A percentile compares a stretch with the other conserved stretches of the same genome.
Conservation (phyloP, 2,113 vertebrate genomes). For the Nycticorax nycticorax region DNA sequence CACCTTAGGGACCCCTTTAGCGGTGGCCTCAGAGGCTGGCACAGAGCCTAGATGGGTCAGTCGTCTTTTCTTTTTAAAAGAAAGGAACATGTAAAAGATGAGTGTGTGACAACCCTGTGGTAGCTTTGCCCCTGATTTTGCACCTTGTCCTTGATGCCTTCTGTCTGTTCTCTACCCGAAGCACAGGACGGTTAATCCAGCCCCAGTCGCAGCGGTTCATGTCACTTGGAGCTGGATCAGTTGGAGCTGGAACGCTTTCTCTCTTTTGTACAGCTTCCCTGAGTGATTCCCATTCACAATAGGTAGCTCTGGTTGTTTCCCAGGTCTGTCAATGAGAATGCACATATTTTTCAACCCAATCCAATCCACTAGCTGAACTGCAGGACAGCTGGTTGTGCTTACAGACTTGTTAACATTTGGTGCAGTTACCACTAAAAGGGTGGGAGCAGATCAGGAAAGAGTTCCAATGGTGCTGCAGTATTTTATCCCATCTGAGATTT, state of each 20-base stretch:
- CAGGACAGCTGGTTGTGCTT: not conserved
- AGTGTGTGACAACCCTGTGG: too few species aligned
- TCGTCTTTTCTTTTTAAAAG: not conserved
- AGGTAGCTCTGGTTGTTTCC: not conserved
- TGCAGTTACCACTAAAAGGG: not conserved
- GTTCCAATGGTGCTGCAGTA: not conserved
- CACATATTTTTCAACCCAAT: not conserved
- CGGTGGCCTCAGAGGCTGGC: not conserved
- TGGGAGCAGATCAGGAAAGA: not conserved
- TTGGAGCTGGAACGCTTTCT: not conserved
- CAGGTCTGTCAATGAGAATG: not conserved
- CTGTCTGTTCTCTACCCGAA: not conserved
- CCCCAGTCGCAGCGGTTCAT: rapidly evolving
- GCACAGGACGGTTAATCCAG: not conserved
- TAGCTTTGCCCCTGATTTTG: not conserved
- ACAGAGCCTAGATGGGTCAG: not conserved
- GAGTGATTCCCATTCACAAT: rapidly evolving
- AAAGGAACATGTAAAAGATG: not conserved
- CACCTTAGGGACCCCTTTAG: not conserved
- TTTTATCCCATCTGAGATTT: not conserved
- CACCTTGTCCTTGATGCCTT: too few species aligned
- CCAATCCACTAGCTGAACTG: too few species aligned
- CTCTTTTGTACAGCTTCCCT: not conserved
- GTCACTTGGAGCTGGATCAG: not conserved
- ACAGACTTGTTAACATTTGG: not conserved